Base-by-base conservation (phyloP, 2,888 invertebrate species). In the Pyrocoelia pectoralis region DNA sequence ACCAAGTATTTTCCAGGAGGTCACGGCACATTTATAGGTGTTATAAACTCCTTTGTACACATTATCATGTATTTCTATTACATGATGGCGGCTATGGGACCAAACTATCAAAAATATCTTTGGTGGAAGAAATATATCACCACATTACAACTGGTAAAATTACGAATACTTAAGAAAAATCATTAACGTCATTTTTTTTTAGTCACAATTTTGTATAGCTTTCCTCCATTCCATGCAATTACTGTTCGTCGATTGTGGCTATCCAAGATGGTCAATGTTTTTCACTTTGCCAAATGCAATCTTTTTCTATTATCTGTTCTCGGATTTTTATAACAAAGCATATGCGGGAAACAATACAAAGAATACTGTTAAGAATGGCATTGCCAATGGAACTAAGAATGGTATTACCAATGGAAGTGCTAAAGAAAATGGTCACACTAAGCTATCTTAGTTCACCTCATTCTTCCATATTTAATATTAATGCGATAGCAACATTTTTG, bases 271-370 rank as follows among this genome's bases (percentile, higher is more conserved):
- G 88, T 88, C 91, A 6, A 87, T 93, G 41, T 86, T 88, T 76
- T 91, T 96, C 81, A 95, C 95, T 53, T 86, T 95, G 14, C 91
- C 93, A 8, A 97, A 97, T 82, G 94, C 94, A 8, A 87, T 95
- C 55, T 93, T 97, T 86, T 97, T 97, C 85, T 94, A 95, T 81
- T 89, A 93, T 78, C 87, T 97, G 67, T 97, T 97, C 84, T 89
- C 90, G 65, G 92, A 96, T 76, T 97, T 97, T 84, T 97, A 97
- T 82, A 89, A 90, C 73, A 89, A 91, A 75, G 88, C 92, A 0
- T 94, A 93, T 78, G 61, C 4, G 24, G 50, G 8, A 10, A 33
- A n/a, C n/a, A 33, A 43, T 15, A 43, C 3, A 12, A 15, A 43
- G 6, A 43, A 43, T 43, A 12, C 10, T 2, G 15, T 43, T 13